Evolutionary conservation across 2,113 vertebrate genomes (phyloP).

Genomic region (Clinocottus analis): DNA sequence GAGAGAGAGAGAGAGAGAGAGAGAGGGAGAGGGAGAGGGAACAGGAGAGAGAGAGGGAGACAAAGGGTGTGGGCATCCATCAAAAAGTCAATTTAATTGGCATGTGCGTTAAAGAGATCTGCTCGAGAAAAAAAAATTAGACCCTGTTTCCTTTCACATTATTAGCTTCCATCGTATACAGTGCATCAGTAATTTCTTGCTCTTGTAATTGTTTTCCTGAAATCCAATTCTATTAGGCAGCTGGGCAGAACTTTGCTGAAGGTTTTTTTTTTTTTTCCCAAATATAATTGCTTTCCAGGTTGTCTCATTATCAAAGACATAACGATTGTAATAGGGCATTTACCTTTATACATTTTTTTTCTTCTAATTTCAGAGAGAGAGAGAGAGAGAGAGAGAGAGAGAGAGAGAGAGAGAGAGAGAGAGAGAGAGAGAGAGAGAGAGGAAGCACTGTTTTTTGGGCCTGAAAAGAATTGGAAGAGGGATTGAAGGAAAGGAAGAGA

Average conservation of each 20-base stretch:
- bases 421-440: conserved; percentile 10
- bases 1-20: no score
- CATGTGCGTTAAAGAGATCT: not conserved
- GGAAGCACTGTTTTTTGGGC: not conserved
- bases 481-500: conserved; percentile 17
- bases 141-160: conserved; percentile 32
- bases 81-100: not conserved
- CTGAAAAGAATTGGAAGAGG: conserved; percentile 17
- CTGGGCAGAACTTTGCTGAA: conserved; percentile 34
- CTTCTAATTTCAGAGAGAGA: conserved; percentile 24
- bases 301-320: conserved; percentile 38
- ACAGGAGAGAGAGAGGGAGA: no score
- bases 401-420: not conserved
- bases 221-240: conserved; percentile 38
- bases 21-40: no score
- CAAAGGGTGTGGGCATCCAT: no score
- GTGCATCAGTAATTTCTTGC: conserved; percentile 50
- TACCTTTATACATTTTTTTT: conserved; percentile 12
- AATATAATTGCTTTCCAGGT: conserved; percentile 57
- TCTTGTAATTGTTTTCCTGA: conserved; percentile 44
- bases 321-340: conserved; percentile 24
- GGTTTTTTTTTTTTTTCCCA: conserved; percentile 52
- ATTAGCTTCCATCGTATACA: conserved; percentile 39
- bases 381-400: not conserved
- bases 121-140: conserved; percentile 2